phyloP scores from a whole-genome alignment of 2,888 invertebrate genomes.

The Dromius quadrimaculatus region DNA sequence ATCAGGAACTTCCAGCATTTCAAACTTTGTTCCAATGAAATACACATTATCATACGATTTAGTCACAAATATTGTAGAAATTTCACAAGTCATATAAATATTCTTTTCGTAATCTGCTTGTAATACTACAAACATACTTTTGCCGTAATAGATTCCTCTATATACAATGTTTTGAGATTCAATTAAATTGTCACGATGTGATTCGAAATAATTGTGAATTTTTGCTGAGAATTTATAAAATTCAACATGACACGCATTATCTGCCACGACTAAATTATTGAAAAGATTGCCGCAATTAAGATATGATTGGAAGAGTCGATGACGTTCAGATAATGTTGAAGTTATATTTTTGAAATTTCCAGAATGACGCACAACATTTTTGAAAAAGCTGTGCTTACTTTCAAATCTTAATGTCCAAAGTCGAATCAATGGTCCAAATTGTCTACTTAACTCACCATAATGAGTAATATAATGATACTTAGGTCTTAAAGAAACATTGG shows the following conservation, averaged over 20 bases:
- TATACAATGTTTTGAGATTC: slow-evolving; percentile 3
- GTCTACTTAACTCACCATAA: neutral
- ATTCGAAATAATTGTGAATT: neutral
- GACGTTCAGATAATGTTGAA: too few species aligned
- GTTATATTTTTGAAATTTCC: slow-evolving; percentile 13
- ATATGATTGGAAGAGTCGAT: too few species aligned
- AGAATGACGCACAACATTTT: neutral
- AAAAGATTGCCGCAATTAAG: neutral
- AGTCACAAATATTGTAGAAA: neutral
- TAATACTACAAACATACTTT: slow-evolving; percentile 5
- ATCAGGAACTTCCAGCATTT: neutral
- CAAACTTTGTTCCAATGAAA: slow-evolving; percentile 1
- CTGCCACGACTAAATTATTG: neutral
- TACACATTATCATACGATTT: slow-evolving; percentile 3
- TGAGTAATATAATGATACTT: neutral
- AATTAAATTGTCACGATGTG: neutral
- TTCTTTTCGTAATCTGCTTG: neutral
- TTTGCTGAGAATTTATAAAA: slow-evolving; percentile 1
- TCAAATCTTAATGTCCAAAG: too few species aligned
- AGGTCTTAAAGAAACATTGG: neutral
- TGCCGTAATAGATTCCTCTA: neutral
- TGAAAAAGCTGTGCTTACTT: neutral
- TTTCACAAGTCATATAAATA: neutral
- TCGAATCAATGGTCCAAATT: too few species aligned
- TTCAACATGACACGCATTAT: neutral